Evolutionary conservation across 1,140 invertebrate genomes (phyloP), one percentile per base, ranked within the genome.

Genomic region (Brachionus calyciflorus): DNA sequence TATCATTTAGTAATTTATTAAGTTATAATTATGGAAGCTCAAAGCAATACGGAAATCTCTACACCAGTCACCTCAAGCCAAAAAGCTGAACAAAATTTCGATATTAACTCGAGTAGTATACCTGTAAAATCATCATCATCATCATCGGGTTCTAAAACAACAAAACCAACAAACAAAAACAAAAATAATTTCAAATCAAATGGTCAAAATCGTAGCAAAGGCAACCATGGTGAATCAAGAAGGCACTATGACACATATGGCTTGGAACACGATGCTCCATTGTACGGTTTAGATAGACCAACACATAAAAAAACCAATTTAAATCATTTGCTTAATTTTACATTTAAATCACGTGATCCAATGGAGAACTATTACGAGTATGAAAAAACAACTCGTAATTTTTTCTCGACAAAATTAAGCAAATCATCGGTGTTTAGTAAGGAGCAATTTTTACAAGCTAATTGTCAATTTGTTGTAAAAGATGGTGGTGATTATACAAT

Each of bases 381-480:
- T 63, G 44, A 76, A 65, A 28, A 24, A 30, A 28, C 75, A 53
- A 70, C 24, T 3, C 21, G 49, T 49, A 41, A 37, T 33, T 41
- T 19, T 49, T n/a, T 40, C 4, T 48, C 63, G 1, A 49, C 33
- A 41, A 65, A 76, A 76, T 63, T 53, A 41, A 65, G 55, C 53
- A 78, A 77, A 40, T 77, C 26, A 78, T 65, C 79, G 10, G 91
- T 84, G 44, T 81, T 65, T 73, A 33, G 90, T 84, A 93, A 94
- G 83, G 92, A 96, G 83, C 90, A 93, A 80, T 97, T 93, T 84
- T 85, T 97, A 40, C 92, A 95, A 86, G 93, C 93, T 40, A 94
- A 94, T 87, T 96, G 93, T 85, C 94, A 97, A 84, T 98, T 97
- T 89, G 89, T 96, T 81, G 92, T 96, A 46, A 90, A 89, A 82